phyloP scores from a whole-genome alignment of 2,888 invertebrate species.

The Parnassius glacialis region DNA sequence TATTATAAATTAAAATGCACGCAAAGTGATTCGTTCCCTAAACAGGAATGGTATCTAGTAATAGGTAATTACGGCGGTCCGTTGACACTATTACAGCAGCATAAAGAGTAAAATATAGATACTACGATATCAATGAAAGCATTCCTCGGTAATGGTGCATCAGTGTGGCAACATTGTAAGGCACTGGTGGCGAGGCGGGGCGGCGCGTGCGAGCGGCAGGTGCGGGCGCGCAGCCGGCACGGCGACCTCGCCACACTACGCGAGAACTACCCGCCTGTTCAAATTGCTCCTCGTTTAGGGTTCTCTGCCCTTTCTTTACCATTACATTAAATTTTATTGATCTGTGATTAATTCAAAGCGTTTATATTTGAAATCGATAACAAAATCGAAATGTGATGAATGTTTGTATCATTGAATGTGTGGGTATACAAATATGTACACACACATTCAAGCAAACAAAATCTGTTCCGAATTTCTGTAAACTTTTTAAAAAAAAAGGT shows the following conservation, averaged over 20 bases:
- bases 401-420: neutral
- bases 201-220: slow-evolving; percentile 56
- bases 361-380: neutral
- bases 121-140: slow-evolving; percentile 37
- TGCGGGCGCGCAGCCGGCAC: slow-evolving; percentile 63
- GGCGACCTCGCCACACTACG: slow-evolving; percentile 53
- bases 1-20: neutral
- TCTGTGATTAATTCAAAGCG: too few relatives aligned
- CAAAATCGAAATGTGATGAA: neutral
- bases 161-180: slow-evolving; percentile 32
- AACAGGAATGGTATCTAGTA: neutral
- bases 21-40: neutral
- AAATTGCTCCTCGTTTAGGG: slow-evolving; percentile 59
- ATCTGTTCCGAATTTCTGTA: neutral
- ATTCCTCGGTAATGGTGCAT: slow-evolving; percentile 34
- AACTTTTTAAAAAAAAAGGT: too few relatives aligned
- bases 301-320: slow-evolving; percentile 34
- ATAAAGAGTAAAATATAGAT: slow-evolving; percentile 4
- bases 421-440: neutral
- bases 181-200: slow-evolving; percentile 30
- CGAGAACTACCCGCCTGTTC: slow-evolving; percentile 58
- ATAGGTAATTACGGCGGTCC: neutral
- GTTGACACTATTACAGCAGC: slow-evolving; percentile 1
- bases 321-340: neutral
- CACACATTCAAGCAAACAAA: too few relatives aligned